Evolutionary conservation across 1,140 invertebrate species (phyloP), one percentile per base, ranked within the genome.

Genomic region (Apis florea): DNA sequence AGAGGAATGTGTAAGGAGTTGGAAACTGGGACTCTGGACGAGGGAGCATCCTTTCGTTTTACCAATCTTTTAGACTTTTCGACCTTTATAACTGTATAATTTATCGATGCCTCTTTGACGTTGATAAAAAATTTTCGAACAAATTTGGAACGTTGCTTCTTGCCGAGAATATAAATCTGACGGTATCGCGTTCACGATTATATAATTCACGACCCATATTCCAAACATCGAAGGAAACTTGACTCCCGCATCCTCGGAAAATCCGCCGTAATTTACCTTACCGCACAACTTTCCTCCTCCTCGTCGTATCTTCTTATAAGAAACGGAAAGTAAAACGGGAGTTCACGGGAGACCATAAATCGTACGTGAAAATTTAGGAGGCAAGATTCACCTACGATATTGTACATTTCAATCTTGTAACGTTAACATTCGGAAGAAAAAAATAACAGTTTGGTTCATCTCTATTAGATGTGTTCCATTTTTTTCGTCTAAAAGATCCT

Each of bases 381-480:
- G 13, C 24, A 19, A 24, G 56, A 64, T 19, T 1, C 58, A 17
- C 17, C 68, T 51, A 21, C 49, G 31, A 26, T 1, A 47, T 47
- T 21, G 31, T 17, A 10, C 24, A 10, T n/a, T 63, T 53, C 67
- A 40, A 40, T 40, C 9, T 64, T 9, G 6, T 40, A 40, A 40
- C 31, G 31, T 11, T 31, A 31, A 31, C 31, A 31, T 31, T 31
- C 31, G 40, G 24, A 1, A 59, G 58, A 59, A n/a, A n/a, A 24
- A 74, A 47, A 31, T 69, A 54, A 61, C 56, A 71, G 13, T 61
- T 13, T n/a, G 6, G 24, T n/a, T 61, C 59, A 15, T 47, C 17
- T 58, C 77, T 56, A 84, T 80, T 51, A 58, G 21, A 5, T 15
- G 2, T 1, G 9, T n/a, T 59, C 24, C n/a, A 53, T 61, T n/a